These are phyloP conservation scores for Platyura marginata DNA, from an alignment of 1,140 invertebrate genomes.

Conservation along the genomic window DNA sequence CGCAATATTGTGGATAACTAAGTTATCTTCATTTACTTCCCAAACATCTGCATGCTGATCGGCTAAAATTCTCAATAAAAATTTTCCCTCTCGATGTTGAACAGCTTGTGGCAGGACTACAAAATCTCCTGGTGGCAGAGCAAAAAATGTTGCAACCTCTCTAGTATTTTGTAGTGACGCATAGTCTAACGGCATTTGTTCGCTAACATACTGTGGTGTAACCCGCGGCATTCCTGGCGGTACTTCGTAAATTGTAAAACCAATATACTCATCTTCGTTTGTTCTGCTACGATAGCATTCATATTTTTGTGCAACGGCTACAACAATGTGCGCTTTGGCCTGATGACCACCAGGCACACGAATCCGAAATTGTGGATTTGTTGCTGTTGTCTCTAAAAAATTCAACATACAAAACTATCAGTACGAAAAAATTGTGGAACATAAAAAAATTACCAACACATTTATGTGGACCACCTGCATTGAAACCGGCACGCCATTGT, in stretches of 20 bases:
- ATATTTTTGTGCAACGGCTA: conserved; percentile 53
- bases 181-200: conserved; percentile 46
- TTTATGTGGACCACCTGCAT: conserved; percentile 36
- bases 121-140: conserved; percentile 55
- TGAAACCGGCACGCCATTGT: conserved; percentile 46
- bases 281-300: conserved; percentile 24
- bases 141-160: conserved; percentile 57
- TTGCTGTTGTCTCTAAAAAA: conserved; percentile 39
- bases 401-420: neutral
- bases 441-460: conserved; percentile 32
- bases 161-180: conserved; percentile 45
- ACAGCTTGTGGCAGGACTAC: conserved; percentile 58
- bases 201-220: conserved; percentile 38
- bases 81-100: conserved; percentile 48
- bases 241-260: conserved; percentile 53
- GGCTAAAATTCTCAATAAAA: conserved; percentile 47
- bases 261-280: conserved; percentile 28
- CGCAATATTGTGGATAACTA: conserved; percentile 42
- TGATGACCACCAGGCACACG: conserved; percentile 39
- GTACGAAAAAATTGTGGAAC: no score
- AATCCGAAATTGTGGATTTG: conserved; percentile 55
- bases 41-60: conserved; percentile 57
- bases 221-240: conserved; percentile 37
- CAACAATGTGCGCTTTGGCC: conserved; percentile 50
- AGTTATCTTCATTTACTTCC: conserved; percentile 63